These are phyloP conservation scores for Danio tinwini DNA, from an alignment of 2,797 vertebrate genomes.

Conservation along the genomic window DNA sequence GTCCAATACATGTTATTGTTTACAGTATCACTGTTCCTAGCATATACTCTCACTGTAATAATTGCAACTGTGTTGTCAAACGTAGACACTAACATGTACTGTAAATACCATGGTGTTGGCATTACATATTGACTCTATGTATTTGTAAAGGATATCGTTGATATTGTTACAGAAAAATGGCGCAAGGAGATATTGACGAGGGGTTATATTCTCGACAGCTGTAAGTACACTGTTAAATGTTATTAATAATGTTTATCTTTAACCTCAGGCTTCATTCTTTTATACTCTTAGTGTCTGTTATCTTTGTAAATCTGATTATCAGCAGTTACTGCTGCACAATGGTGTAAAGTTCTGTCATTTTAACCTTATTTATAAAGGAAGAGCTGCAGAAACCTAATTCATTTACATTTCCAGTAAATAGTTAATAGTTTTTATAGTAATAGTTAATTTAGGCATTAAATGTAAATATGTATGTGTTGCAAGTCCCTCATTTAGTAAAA, in stretches of 20 bases:
- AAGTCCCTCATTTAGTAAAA: background rate
- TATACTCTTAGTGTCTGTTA: background rate
- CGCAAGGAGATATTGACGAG: constrained; percentile 72
- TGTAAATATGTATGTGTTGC: background rate
- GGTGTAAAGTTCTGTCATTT: background rate
- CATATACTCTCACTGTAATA: background rate
- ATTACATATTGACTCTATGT: background rate
- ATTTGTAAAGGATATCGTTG: background rate
- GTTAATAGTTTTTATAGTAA: too few species aligned
- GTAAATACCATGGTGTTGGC: background rate
- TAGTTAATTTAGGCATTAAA: background rate
- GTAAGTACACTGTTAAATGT: constrained; percentile 73
- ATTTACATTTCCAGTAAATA: background rate
- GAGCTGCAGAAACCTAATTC: background rate
- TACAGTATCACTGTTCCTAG: background rate
- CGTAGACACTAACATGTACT: background rate
- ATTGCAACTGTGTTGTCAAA: background rate
- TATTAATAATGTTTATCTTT: background rate
- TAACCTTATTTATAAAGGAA: background rate
- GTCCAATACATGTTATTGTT: background rate
- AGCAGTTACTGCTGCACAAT: background rate
- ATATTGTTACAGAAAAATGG: constrained; percentile 60
- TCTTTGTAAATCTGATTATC: background rate
- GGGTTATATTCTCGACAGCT: constrained; percentile 86
- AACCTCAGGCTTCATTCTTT: background rate